Conservation (phyloP, 2,113 vertebrate species). For the Sphyrna mokarran region DNA sequence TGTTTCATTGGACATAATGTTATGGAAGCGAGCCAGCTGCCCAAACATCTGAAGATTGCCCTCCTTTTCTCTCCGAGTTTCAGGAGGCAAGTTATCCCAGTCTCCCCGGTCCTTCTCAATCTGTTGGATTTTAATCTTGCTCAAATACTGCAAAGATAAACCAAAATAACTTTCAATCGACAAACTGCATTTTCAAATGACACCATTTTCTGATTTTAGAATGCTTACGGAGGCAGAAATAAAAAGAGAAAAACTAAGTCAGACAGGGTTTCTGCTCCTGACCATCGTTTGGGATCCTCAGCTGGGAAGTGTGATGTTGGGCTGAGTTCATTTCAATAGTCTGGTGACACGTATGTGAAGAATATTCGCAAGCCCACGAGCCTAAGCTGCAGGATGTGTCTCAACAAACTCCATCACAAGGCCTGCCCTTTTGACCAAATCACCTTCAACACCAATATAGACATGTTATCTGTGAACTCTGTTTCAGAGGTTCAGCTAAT, state of each 20-base stretch:
- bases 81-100: conserved; percentile 77
- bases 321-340: not conserved
- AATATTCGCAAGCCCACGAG: not conserved
- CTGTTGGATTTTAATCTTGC: conserved; percentile 95
- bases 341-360: not conserved
- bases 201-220: not conserved
- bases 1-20: conserved; percentile 98
- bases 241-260: not conserved
- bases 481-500: not conserved
- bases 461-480: no score
- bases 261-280: not conserved
- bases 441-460: no score
- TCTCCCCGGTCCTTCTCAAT: conserved; percentile 87
- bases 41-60: conserved; percentile 93
- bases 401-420: no score
- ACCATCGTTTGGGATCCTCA: not conserved
- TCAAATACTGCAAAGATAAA: conserved; percentile 73
- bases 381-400: no score
- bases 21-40: conserved; percentile 94
- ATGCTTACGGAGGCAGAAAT: not conserved
- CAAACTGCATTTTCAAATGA: not conserved
- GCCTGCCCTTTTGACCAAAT: no score
- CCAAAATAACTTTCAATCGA: accelerated
- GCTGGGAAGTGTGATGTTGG: not conserved
- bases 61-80: conserved; percentile 84